These are phyloP conservation scores for Dugesia japonica DNA, from an alignment of 2,888 invertebrate species.

Conservation along the genomic window DNA sequence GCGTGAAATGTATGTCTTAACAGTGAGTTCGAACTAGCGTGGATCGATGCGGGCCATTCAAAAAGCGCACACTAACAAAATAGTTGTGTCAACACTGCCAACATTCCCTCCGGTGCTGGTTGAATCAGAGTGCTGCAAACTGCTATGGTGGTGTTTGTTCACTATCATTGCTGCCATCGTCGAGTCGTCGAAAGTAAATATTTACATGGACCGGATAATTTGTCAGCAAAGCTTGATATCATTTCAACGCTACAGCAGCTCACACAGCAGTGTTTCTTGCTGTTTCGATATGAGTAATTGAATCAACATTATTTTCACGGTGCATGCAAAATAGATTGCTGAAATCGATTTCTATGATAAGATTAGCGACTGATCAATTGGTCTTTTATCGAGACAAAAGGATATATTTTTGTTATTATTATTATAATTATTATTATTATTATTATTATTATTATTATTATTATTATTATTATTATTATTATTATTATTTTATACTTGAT, in stretches of 20 bases:
- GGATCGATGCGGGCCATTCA: conserved; percentile 10
- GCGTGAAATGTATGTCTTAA: conserved; percentile 4
- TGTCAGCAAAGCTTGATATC: conserved; percentile 20
- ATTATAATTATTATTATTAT: too few species aligned
- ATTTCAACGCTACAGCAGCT: conserved; percentile 15
- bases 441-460: too few species aligned
- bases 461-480: too few species aligned
- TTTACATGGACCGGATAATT: conserved; percentile 20
- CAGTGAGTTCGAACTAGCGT: conserved; percentile 20
- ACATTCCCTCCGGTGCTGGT: conserved; percentile 20
- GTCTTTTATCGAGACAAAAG: not conserved
- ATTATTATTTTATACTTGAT: too few species aligned
- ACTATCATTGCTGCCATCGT: conserved; percentile 7
- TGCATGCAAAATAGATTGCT: conserved; percentile 16
- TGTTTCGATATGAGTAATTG: not conserved
- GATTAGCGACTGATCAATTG: conserved; percentile 13
- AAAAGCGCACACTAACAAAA: not conserved
- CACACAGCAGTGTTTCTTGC: conserved; percentile 13
- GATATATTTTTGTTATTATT: not conserved
- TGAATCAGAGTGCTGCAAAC: conserved; percentile 20
- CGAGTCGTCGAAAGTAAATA: conserved; percentile 20
- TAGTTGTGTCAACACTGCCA: conserved; percentile 17
- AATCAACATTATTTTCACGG: conserved; percentile 20
- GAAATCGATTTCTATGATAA: conserved; percentile 20
- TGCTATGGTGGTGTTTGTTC: conserved; percentile 3